Percentiles rank a stretch among this genome's conserved stretches.
Conservation (phyloP, 64 coral and sea anemone genomes). For the Montipora cactus region DNA sequence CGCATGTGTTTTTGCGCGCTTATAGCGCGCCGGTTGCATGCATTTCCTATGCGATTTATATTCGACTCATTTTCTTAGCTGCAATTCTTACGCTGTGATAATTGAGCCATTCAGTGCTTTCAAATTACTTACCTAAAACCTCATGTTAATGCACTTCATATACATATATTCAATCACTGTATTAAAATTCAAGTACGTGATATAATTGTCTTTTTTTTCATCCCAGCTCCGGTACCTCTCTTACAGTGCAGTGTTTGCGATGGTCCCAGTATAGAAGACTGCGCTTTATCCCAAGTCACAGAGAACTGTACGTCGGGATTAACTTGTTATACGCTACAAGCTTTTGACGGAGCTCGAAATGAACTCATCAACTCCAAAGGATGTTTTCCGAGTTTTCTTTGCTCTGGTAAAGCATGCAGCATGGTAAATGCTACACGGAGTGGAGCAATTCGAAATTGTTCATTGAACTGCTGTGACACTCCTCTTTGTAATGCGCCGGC, state of each 20-base stretch:
- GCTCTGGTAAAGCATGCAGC: neutral
- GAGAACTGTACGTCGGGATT: neutral
- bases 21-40: too few relatives aligned
- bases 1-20: too few relatives aligned
- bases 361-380: neutral
- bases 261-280: neutral
- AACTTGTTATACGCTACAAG: slow-evolving; percentile 9
- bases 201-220: neutral
- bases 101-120: too few relatives aligned
- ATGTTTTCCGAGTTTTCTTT: slow-evolving; percentile 22
- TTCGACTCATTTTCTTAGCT: too few relatives aligned
- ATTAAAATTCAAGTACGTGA: neutral
- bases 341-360: slow-evolving; percentile 8
- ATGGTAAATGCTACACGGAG: neutral
- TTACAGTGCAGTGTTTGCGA: neutral
- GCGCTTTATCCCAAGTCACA: neutral
- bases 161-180: too few relatives aligned
- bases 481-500: neutral
- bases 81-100: too few relatives aligned
- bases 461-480: slow-evolving; percentile 3
- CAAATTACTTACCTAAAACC: too few relatives aligned
- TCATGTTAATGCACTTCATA: too few relatives aligned
- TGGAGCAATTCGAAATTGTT: slow-evolving; percentile 13
- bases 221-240: neutral
- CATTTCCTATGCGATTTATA: too few relatives aligned